phyloP scores from a whole-genome alignment of 2,888 invertebrate genomes.

The Amblyteles armatorius region DNA sequence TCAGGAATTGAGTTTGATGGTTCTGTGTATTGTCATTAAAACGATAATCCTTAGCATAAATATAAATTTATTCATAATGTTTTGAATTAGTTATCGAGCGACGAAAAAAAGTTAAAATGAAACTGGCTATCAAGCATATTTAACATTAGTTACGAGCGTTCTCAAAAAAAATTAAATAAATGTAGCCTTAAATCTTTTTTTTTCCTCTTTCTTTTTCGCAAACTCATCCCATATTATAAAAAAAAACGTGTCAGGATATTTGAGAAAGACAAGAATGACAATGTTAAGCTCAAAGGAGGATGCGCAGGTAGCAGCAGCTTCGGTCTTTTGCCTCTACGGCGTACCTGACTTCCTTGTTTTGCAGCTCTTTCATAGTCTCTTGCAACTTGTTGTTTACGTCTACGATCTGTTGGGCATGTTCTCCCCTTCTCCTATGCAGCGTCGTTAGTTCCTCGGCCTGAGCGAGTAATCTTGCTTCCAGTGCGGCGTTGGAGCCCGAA shows the following conservation, averaged over 20 bases:
- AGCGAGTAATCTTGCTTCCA: slow-evolving; percentile 94
- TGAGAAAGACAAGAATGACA: slow-evolving; percentile 4
- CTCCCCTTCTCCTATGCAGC: slow-evolving; percentile 94
- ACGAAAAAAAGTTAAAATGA: background rate
- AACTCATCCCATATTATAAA: slow-evolving; percentile 32
- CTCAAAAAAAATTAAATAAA: background rate
- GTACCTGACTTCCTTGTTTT: slow-evolving; percentile 90
- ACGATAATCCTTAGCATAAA: slow-evolving; percentile 13
- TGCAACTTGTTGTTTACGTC: slow-evolving; percentile 94
- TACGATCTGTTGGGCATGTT: slow-evolving; percentile 97
- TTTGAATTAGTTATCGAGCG: background rate
- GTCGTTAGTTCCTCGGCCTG: slow-evolving; percentile 98
- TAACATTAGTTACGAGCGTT: background rate
- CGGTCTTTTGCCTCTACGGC: slow-evolving; percentile 32
- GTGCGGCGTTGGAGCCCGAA: slow-evolving; percentile 88
- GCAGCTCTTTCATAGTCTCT: slow-evolving; percentile 92
- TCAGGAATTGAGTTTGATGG: background rate
- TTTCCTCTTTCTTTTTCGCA: background rate
- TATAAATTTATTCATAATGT: slow-evolving; percentile 18
- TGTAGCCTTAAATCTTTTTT: background rate
- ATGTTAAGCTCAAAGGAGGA: slow-evolving; percentile 9
- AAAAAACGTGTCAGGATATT: slow-evolving; percentile 25
- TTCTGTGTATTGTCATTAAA: slow-evolving; percentile 8
- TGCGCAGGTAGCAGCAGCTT: background rate
- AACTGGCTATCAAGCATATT: background rate